phyloP scores from a whole-genome alignment of 2,797 vertebrate species.

The Borostomias antarcticus region DNA sequence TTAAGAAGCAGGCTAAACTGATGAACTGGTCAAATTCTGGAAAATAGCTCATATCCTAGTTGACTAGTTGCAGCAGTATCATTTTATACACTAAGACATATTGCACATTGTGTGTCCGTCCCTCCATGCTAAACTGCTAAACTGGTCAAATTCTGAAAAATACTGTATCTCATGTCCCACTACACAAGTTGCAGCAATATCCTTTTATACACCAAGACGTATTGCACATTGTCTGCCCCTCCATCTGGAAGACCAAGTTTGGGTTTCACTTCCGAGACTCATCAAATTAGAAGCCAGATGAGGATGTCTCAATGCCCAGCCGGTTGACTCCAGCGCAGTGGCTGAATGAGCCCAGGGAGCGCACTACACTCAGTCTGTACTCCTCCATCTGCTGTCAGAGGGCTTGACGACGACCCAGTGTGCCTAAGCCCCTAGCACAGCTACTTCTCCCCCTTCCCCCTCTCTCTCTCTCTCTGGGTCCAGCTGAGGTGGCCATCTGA shows the following conservation, averaged over 20 bases:
- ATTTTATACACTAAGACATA: too few species aligned
- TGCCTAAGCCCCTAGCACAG: slow-evolving; percentile 30
- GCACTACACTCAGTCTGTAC: slow-evolving; percentile 41
- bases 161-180: too few species aligned
- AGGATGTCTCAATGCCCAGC: slow-evolving; percentile 64
- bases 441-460: slow-evolving; percentile 31
- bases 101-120: too few species aligned
- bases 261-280: slow-evolving; percentile 66
- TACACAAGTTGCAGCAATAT: slow-evolving; percentile 20
- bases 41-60: too few species aligned
- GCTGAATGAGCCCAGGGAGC: slow-evolving; percentile 52
- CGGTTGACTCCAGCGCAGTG: slow-evolving; percentile 56
- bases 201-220: slow-evolving; percentile 51
- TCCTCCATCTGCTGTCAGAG: slow-evolving; percentile 72
- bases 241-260: slow-evolving; percentile 70
- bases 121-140: too few species aligned
- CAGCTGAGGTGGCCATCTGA: slow-evolving; percentile 65
- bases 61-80: too few species aligned
- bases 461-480: slow-evolving; percentile 39
- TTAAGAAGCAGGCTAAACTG: not conserved
- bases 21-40: too few species aligned
- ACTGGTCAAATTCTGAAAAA: too few species aligned
- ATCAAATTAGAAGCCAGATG: slow-evolving; percentile 63
- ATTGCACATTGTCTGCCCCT: slow-evolving; percentile 65
- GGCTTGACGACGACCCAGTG: slow-evolving; percentile 52